Percentiles rank a stretch among this genome's conserved stretches.
These are phyloP conservation scores for Rhinichthys klamathensis DNA, from an alignment of 2,113 vertebrate genomes.

Conservation along the genomic window DNA sequence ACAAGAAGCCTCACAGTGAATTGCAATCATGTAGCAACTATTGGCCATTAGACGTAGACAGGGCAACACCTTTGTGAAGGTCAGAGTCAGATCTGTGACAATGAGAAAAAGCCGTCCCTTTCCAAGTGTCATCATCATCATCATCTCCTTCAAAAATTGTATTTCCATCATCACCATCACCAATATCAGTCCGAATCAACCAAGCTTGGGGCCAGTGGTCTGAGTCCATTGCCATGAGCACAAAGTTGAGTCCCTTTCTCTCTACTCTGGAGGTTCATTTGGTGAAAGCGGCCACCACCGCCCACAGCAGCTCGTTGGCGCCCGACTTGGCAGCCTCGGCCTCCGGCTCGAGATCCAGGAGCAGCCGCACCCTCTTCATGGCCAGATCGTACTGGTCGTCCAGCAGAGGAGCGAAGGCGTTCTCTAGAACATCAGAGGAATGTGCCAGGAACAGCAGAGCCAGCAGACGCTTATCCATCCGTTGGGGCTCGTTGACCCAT, in stretches of 20 bases:
- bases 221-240: slow-evolving; percentile 41
- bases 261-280: slow-evolving; percentile 39
- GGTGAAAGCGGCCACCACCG: slow-evolving; percentile 78
- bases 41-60: slow-evolving; percentile 28
- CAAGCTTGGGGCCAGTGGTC: slow-evolving; percentile 32
- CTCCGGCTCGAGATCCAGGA: slow-evolving; percentile 95
- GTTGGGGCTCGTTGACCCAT: slow-evolving; percentile 95
- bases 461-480: slow-evolving; percentile 95
- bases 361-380: slow-evolving; percentile 92
- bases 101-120: slow-evolving; percentile 56
- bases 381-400: slow-evolving; percentile 97
- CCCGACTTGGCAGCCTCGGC: slow-evolving; percentile 89
- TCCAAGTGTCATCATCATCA: slow-evolving; percentile 24
- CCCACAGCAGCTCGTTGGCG: slow-evolving; percentile 94
- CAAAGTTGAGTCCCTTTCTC: slow-evolving; percentile 12
- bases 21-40: slow-evolving; percentile 42
- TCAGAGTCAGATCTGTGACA: slow-evolving; percentile 66
- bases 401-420: slow-evolving; percentile 92
- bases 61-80: slow-evolving; percentile 55
- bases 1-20: slow-evolving; percentile 49
- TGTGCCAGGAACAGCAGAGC: slow-evolving; percentile 93
- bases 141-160: slow-evolving; percentile 48
- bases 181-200: slow-evolving; percentile 45
- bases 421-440: slow-evolving; percentile 96
- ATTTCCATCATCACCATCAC: slow-evolving; percentile 51